Percentiles rank a stretch among this genome's conserved stretches.
phyloP scores from a whole-genome alignment of 92 coral and sea anemone species.

The Isaurus tuberculatus region DNA sequence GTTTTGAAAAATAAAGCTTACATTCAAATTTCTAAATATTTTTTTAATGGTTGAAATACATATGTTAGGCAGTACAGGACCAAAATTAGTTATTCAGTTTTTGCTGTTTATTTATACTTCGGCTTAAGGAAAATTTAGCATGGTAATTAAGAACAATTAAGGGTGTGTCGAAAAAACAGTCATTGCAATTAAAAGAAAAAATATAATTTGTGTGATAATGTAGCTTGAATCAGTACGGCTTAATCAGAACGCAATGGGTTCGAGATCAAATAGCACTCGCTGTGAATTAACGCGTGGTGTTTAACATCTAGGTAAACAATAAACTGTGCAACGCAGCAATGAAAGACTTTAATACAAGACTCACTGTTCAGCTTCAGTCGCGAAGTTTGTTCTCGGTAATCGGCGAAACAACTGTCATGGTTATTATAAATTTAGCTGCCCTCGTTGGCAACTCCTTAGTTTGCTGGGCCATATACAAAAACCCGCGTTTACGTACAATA shows the following conservation, averaged over 20 bases:
- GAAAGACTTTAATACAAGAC: neutral
- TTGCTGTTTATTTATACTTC: no score
- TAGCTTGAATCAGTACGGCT: neutral
- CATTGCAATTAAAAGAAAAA: neutral
- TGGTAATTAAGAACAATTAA: neutral
- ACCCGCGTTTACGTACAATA: constrained; percentile 75
- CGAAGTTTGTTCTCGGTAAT: constrained; percentile 58
- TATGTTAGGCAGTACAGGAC: no score
- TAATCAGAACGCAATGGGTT: neutral
- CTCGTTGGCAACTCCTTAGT: constrained; percentile 77
- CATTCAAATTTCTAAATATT: neutral
- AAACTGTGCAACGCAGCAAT: neutral
- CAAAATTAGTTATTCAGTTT: no score
- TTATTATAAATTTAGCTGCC: constrained; percentile 60
- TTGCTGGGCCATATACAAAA: constrained; percentile 84
- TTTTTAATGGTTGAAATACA: no score
- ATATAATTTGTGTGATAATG: neutral
- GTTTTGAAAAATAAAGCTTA: neutral
- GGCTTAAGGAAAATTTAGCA: neutral
- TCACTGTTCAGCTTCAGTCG: constrained; percentile 51
- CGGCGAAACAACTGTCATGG: constrained; percentile 70
- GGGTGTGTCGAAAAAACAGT: neutral
- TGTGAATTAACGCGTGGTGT: neutral
- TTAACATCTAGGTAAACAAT: neutral
- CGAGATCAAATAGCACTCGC: neutral